Evolutionary conservation across 1,140 invertebrate genomes (phyloP).

Genomic region (Saccostrea glomerata): DNA sequence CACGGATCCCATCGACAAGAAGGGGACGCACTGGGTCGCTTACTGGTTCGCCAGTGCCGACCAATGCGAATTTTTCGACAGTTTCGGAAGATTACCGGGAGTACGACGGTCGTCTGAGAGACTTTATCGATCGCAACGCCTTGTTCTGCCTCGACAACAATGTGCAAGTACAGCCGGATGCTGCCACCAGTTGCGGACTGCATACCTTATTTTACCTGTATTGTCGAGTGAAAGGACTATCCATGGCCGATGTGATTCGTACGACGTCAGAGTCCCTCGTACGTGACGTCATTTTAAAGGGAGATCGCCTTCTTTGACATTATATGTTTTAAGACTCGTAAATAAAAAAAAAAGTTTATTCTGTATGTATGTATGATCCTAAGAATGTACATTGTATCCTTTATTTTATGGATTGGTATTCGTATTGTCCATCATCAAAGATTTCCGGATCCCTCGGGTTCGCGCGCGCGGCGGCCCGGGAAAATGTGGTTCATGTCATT

Average conservation of each 20-base stretch:
- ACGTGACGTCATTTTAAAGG: too few species aligned
- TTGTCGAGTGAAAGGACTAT: neutral
- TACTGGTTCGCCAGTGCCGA: conserved; percentile 5
- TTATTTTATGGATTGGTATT: too few species aligned
- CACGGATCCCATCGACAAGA: neutral
- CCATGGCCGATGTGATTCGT: neutral
- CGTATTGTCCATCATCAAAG: too few species aligned
- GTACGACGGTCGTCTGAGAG: neutral
- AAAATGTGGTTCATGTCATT: too few species aligned
- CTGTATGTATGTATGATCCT: too few species aligned
- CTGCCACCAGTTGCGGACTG: neutral
- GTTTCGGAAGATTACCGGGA: conserved; percentile 37
- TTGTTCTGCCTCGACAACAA: neutral
- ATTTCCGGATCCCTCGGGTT: too few species aligned
- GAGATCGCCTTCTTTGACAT: neutral
- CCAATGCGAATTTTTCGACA: conserved; percentile 48
- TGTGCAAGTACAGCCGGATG: neutral
- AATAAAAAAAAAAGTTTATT: neutral
- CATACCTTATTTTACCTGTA: conserved; percentile 2
- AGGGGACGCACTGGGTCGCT: conserved; percentile 47
- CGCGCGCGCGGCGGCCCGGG: too few species aligned
- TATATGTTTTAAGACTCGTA: too few species aligned
- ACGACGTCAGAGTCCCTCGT: too few species aligned
- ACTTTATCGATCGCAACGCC: neutral
- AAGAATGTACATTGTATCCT: too few species aligned